Conservation (phyloP, 30 jellyfish, hydroid and myxozoan genomes). For the Phacellophora camtschatica region DNA sequence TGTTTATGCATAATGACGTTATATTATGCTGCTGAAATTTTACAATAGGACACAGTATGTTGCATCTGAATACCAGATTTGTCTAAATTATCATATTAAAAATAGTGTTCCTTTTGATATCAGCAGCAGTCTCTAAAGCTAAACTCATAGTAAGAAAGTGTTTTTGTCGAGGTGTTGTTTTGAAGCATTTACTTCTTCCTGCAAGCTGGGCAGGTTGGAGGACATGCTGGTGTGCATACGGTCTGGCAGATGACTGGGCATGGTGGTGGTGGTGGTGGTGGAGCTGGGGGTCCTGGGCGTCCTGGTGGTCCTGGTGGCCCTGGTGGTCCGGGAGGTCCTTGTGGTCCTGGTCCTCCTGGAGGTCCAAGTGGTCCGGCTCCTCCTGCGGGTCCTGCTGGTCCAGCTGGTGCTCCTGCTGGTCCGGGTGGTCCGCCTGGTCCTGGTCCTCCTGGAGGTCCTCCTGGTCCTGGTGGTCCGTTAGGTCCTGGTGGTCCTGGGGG, state of each 20-base stretch:
- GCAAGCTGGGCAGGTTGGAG: conserved; percentile 73
- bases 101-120: conserved; percentile 39
- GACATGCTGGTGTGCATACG: conserved; percentile 75
- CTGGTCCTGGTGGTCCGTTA: conserved; percentile 99
- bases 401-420: conserved; percentile 93
- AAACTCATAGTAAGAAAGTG: conserved; percentile 23
- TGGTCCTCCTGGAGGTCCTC: conserved; percentile 94
- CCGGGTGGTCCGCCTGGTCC: conserved; percentile 89
- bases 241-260: conserved; percentile 84
- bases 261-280: conserved; percentile 99
- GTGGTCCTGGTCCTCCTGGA: conserved; percentile 93
- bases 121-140: conserved; percentile 61
- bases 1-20: conserved; percentile 31
- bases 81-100: conserved; percentile 2
- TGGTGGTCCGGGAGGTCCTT: conserved; percentile 98
- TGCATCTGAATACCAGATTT: conserved; percentile 54
- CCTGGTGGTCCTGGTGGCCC: conserved; percentile 99
- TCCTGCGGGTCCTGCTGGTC: conserved; percentile 93
- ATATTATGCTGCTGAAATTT: not conserved
- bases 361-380: conserved; percentile 93
- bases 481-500: conserved; percentile 99
- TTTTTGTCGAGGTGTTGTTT: not conserved
- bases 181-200: not conserved
- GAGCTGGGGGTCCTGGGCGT: conserved; percentile 97
- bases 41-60: conserved; percentile 30